These are phyloP conservation scores for Sebastes alutus DNA, from an alignment of 2,797 vertebrate genomes.

Conservation along the genomic window DNA sequence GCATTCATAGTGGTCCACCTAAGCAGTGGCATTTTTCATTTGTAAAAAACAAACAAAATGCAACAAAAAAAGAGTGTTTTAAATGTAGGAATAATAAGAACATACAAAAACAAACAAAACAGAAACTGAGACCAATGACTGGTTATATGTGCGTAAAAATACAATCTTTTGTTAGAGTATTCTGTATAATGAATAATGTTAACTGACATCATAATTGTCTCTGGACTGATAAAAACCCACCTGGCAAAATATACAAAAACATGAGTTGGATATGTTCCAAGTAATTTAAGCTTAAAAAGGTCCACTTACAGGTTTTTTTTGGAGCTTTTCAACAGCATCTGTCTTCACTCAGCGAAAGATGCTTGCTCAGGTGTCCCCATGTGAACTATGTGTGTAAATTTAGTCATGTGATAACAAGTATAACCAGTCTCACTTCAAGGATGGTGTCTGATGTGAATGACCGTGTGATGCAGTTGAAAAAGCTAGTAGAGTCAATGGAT, in stretches of 20 bases:
- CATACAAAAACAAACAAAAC: not conserved
- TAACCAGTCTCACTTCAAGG: not conserved
- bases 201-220: not conserved
- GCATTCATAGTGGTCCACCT: constrained; percentile 11
- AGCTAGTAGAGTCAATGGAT: not conserved
- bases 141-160: not conserved
- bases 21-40: constrained; percentile 1
- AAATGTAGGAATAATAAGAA: constrained; percentile 1
- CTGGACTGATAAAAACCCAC: not conserved
- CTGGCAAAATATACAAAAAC: constrained; percentile 6
- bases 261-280: not conserved
- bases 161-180: not conserved
- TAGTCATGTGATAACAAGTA: not conserved
- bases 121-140: not conserved
- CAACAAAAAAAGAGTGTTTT: not conserved
- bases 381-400: not conserved
- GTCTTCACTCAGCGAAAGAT: not conserved
- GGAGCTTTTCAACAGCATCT: not conserved
- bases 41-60: constrained; percentile 2
- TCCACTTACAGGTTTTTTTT: not conserved
- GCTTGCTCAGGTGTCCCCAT: not conserved
- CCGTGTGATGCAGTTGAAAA: not conserved
- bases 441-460: not conserved
- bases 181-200: not conserved
- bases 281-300: not conserved